Conservation (phyloP, 2,113 vertebrate genomes). For the Epinephelus lanceolatus region DNA sequence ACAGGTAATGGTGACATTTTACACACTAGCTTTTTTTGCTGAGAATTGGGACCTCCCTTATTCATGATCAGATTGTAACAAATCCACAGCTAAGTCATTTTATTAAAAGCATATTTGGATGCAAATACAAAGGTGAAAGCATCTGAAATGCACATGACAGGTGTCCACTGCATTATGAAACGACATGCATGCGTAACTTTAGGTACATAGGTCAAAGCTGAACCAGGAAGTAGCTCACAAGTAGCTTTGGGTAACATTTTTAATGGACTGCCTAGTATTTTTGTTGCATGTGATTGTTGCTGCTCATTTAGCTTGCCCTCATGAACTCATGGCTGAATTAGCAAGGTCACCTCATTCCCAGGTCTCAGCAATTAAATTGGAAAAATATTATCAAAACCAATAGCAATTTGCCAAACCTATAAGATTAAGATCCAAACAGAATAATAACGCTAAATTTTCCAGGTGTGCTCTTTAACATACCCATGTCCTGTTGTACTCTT, state of each 20-base stretch:
- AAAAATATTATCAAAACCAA: slow-evolving; percentile 13
- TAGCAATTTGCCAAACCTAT: slow-evolving; percentile 4
- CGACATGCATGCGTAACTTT: not conserved
- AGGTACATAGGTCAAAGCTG: slow-evolving; percentile 14
- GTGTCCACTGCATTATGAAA: slow-evolving; percentile 14
- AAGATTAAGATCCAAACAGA: slow-evolving; percentile 11
- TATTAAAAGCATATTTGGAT: slow-evolving; percentile 5
- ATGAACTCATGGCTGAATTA: slow-evolving; percentile 7
- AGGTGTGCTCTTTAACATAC: slow-evolving; percentile 75
- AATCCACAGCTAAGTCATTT: not conserved
- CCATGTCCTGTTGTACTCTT: slow-evolving; percentile 99
- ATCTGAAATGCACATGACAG: slow-evolving; percentile 10
- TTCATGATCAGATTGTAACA: not conserved
- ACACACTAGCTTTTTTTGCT: not conserved
- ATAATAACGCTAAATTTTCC: not conserved
- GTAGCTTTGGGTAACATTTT: slow-evolving; percentile 1
- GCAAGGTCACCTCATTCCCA: slow-evolving; percentile 11
- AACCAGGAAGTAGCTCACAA: slow-evolving; percentile 24
- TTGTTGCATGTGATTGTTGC: slow-evolving; percentile 27
- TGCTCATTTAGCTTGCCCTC: slow-evolving; percentile 26
- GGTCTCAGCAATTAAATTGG: slow-evolving; percentile 15
- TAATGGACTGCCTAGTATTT: slow-evolving; percentile 21
- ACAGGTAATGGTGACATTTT: not conserved
- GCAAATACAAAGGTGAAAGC: not conserved
- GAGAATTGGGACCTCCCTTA: not conserved